These are phyloP conservation scores for Leptura quadrifasciata DNA, from an alignment of 2,888 invertebrate genomes.

Conservation along the genomic window DNA sequence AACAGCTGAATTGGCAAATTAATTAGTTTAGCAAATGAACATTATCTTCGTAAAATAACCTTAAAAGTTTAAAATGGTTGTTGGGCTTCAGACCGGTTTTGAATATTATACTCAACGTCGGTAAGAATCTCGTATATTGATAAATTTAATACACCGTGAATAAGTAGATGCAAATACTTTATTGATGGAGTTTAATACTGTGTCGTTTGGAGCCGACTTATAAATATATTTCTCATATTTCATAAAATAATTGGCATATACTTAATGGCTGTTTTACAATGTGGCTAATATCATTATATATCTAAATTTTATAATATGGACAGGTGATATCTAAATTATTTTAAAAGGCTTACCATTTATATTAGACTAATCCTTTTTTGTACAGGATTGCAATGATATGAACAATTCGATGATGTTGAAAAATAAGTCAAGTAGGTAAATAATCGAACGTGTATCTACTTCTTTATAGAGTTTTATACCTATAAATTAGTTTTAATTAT, in stretches of 20 bases:
- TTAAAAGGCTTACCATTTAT: background rate
- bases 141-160: conserved; percentile 32
- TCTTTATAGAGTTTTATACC: no score
- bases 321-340: background rate
- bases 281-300: background rate
- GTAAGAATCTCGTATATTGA: conserved; percentile 22
- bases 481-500: no score
- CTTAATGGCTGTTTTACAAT: conserved; percentile 14
- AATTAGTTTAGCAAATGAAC: conserved; percentile 50
- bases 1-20: conserved; percentile 52
- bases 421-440: no score
- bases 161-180: conserved; percentile 21
- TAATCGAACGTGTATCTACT: no score
- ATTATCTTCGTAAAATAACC: conserved; percentile 41
- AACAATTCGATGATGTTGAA: background rate
- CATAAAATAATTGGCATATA: conserved; percentile 8
- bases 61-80: conserved; percentile 44
- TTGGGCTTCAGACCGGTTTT: conserved; percentile 46
- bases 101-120: conserved; percentile 38
- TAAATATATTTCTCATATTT: conserved; percentile 19
- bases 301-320: background rate
- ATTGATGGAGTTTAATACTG: conserved; percentile 13
- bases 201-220: background rate
- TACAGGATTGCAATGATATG: background rate
- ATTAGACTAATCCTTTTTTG: no score